These are phyloP conservation scores for Amphibalanus amphitrite DNA, from an alignment of 1,140 invertebrate species.

Conservation along the genomic window DNA sequence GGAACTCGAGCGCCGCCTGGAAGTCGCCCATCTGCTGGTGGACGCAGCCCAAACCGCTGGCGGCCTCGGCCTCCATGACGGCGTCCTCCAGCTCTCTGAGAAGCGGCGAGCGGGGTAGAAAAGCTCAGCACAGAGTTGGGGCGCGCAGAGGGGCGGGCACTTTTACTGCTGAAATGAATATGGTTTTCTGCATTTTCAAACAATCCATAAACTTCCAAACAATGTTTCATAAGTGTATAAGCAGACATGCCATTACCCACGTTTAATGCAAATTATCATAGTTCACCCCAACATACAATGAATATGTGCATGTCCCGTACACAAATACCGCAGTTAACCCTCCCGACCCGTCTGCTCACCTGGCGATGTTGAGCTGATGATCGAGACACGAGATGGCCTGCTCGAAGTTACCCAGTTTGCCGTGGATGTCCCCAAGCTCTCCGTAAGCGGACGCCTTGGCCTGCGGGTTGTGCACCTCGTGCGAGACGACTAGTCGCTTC, in stretches of 20 bases:
- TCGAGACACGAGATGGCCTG: conserved; percentile 84
- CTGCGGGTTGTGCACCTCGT: conserved; percentile 66
- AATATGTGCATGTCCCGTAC: too few relatives aligned
- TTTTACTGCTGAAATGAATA: too few relatives aligned
- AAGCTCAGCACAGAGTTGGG: too few relatives aligned
- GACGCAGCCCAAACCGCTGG: conserved; percentile 71
- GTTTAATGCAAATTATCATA: too few relatives aligned
- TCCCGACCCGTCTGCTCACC: conserved; percentile 23
- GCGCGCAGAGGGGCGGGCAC: too few relatives aligned
- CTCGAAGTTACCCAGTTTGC: conserved; percentile 72
- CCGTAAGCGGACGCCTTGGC: conserved; percentile 82
- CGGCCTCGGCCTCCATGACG: conserved; percentile 69
- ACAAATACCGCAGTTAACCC: too few relatives aligned
- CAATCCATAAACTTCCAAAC: too few relatives aligned
- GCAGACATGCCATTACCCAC: too few relatives aligned
- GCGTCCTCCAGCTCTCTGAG: conserved; percentile 53
- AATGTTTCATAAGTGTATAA: too few relatives aligned
- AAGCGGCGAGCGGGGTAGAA: not conserved
- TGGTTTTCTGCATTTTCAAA: too few relatives aligned
- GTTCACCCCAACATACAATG: too few relatives aligned
- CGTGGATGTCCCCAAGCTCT: conserved; percentile 73
- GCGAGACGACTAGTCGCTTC: conserved; percentile 78
- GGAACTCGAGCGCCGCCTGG: conserved; percentile 59
- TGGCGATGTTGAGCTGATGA: conserved; percentile 71
- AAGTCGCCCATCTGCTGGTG: conserved; percentile 82